Conservation (phyloP, 2,113 vertebrate genomes). For the Pitta sordida region DNA sequence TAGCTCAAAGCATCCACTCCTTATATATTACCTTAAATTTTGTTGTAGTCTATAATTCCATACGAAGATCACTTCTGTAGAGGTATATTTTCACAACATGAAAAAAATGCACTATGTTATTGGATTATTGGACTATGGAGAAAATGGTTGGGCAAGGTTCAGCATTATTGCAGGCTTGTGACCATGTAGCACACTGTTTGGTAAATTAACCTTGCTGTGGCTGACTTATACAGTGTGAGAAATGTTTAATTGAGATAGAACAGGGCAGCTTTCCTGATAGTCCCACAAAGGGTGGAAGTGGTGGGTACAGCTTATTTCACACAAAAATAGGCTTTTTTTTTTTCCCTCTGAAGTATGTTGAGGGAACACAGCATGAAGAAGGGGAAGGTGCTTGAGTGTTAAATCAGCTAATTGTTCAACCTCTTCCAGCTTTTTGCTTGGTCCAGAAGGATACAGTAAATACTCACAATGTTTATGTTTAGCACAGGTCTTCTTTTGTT, state of each 20-base stretch:
- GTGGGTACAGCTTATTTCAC: not conserved
- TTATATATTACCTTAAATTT: not conserved
- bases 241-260: not conserved
- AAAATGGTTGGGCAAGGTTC: not conserved
- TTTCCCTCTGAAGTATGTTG: not conserved
- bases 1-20: not conserved
- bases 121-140: not conserved
- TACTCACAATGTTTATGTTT: not conserved
- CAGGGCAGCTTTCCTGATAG: not conserved
- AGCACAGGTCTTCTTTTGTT: not conserved
- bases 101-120: not conserved
- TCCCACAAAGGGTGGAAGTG: not conserved
- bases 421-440: not conserved
- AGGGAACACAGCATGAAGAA: not conserved
- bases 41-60: not conserved
- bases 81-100: not conserved
- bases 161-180: not conserved
- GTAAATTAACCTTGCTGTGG: not conserved
- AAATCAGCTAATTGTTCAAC: not conserved
- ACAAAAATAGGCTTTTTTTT: not conserved
- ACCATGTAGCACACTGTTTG: not conserved
- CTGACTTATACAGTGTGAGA: not conserved
- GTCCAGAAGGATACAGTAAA: not conserved
- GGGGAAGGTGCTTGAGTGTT: not conserved
- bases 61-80: not conserved